Evolutionary conservation across 2,888 invertebrate genomes (phyloP), one percentile per base, ranked within the genome.

Genomic region (Tachina grossa): DNA sequence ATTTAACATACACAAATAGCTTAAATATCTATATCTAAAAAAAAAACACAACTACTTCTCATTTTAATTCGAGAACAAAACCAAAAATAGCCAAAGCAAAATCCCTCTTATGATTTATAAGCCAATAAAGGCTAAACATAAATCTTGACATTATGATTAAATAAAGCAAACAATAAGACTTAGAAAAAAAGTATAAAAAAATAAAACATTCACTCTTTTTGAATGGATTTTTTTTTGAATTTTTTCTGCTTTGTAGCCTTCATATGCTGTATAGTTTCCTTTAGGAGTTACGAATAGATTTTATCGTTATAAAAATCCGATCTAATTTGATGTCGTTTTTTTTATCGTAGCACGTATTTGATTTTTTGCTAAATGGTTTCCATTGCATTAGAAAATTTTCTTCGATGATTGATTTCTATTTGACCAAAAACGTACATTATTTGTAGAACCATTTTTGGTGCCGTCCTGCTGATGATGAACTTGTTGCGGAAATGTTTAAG

Each of bases 61-160:
- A 39, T 55, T 69, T 53, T 55, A 45, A 45, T 51, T 65, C 71
- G 47, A 72, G 59, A 68, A 63, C 66, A 66, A 78, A 72, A 2
- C 66, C 71, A 71, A 76, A 68, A 59, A 57, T 31, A 74, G 59
- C 49, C 41, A 72, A 47, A 71, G 63, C 57, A 43, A 65, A 77
- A 77, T 41, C 49, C 55, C 57, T 63, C 59, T 59, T 69, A 85
- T 85, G 85, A 85, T 85, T 85, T 85, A 85, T 85, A 85, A 82
- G 78, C 78, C 82, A 85, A 85, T 85, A 85, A 82, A 85, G 81
- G 51, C 81, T 85, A 78, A 85, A 85, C 85, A 85, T 85, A 85
- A 85, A 85, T 85, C 85, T 85, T 85, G 79, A 82, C 82, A 85
- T 83, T 85, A 85, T 85, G 85, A 85, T 85, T 85, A 85, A 85